Evolutionary conservation across 2,888 invertebrate genomes (phyloP), one percentile per base, ranked within the genome.

Genomic region (Clepsis dumicolana): DNA sequence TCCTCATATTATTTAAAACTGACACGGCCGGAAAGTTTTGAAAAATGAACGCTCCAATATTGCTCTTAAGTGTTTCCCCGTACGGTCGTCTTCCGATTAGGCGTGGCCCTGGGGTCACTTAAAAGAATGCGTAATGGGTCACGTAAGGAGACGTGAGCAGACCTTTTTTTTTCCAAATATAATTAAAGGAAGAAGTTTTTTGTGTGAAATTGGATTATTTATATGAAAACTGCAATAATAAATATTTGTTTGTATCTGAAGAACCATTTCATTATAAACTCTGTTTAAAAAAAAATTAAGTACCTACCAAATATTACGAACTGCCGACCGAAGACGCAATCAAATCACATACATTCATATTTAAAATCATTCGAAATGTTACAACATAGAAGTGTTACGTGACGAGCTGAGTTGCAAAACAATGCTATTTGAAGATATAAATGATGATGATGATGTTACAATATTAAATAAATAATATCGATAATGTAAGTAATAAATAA

Each of bases 101-200:
- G 62, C 61, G 24, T 4, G 14, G 29, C 62, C 48, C 66, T 56
- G 18, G 62, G 62, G 61, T 38, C 35, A 66, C 56, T 61, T 44
- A 44, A 54, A 62, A 48, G 62, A 66, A 62, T 66, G 27, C 62
- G 56, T 56, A 62, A 66, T 56, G 66, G 56, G 48, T 56, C 56
- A 56, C 66, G 56, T 56, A 61, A 61, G 48, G 29, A 65, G 32
- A 54, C 21, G 21, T 12, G 24, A 12, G 24, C 21, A 16, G 60
- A 25, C 32, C 32, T 61, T 32, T 60, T 65, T 25, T 16, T 4
- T 12, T 35, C 5, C 4, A 5, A n/a, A 4, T n/a, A 38, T n/a
- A 38, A 38, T n/a, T 38, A 5, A n/a, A 38, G 12, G n/a, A 38
- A 38, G n/a, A 38, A 38, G n/a, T 38, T 29, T 29, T 4, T n/a